Evolutionary conservation across 2,797 vertebrate species (phyloP).

Genomic region (Parambassis ranga): DNA sequence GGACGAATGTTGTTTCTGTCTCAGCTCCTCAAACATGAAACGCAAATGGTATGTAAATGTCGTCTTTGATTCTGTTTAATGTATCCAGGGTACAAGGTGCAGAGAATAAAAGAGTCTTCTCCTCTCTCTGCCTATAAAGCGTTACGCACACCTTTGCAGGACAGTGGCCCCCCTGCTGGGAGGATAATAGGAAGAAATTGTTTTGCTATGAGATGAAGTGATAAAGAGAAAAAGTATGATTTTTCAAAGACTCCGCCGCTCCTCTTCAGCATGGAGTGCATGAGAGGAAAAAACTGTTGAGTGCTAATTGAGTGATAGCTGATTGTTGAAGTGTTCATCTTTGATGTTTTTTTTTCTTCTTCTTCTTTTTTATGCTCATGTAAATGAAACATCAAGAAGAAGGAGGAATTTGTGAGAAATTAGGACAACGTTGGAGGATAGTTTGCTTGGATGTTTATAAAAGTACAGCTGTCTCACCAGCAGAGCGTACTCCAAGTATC

Average conservation of each 20-base stretch:
- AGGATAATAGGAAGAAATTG: conserved; percentile 82
- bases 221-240: conserved; percentile 71
- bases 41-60: conserved; percentile 80
- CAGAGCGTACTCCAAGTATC: no score
- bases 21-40: conserved; percentile 78
- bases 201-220: conserved; percentile 78
- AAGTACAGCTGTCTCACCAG: no score
- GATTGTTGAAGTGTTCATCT: conserved; percentile 73
- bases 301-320: conserved; percentile 76
- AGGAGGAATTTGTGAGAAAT: conserved; percentile 46
- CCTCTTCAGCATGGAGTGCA: conserved; percentile 44
- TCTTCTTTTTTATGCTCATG: conserved; percentile 46
- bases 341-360: conserved; percentile 63
- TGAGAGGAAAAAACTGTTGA: conserved; percentile 58
- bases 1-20: conserved; percentile 68
- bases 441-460: conserved; percentile 1
- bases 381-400: conserved; percentile 70
- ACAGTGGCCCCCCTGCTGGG: conserved; percentile 72
- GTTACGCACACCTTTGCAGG: conserved; percentile 67
- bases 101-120: conserved; percentile 65
- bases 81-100: conserved; percentile 72
- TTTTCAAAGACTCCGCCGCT: conserved; percentile 72
- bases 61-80: conserved; percentile 81
- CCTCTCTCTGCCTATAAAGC: conserved; percentile 66
- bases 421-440: conserved; percentile 46